Base-by-base conservation (phyloP, 2,888 invertebrate species). In the Acanthoscelides obtectus region DNA sequence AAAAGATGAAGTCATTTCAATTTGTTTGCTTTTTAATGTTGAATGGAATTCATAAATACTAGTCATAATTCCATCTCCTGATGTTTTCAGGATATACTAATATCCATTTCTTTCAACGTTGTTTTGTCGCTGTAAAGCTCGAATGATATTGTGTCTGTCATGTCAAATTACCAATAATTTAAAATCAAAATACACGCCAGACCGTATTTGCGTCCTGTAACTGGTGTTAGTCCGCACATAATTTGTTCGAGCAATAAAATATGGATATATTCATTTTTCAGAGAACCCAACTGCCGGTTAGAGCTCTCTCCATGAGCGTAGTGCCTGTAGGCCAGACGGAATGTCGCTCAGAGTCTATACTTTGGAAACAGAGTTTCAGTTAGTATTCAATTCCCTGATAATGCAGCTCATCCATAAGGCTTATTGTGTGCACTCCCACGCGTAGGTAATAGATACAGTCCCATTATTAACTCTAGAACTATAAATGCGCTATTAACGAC, bases 191-290 rank as follows among this genome's bases (percentile, higher is more conserved):
- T 72, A 74, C 68, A 69, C 67, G 72, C 67, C 22, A 45, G 45
- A 12, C 45, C 45, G 45, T 45, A 45, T 45, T 45, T 45, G 45
- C 45, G 45, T 45, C 45, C 45, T 12, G 45, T 45, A 45, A 45
- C 45, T 45, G 45, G 45, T 45, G 45, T 45, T 45, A 45, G 45
- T 45, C 45, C 27, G 69, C 69, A 75, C 72, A 73, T 72, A 73
- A 75, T 76, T 76, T 74, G 76, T 75, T 76, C 72, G 69, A 73
- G 75, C 67, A 72, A 73, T 76, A 75, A 76, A 76, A 74, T 71
- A 74, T 73, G 76, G 72, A 75, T 76, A 75, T 73, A 45, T 45
- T 45, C 45, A 74, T 74, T 75, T 77, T 74, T 73, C 76, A 71
- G 73, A 74, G 76, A 76, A 71, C 72, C 75, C 67, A 75, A 73